Conservation (phyloP, 2,888 invertebrate genomes). For the Endotricha flammealis region DNA sequence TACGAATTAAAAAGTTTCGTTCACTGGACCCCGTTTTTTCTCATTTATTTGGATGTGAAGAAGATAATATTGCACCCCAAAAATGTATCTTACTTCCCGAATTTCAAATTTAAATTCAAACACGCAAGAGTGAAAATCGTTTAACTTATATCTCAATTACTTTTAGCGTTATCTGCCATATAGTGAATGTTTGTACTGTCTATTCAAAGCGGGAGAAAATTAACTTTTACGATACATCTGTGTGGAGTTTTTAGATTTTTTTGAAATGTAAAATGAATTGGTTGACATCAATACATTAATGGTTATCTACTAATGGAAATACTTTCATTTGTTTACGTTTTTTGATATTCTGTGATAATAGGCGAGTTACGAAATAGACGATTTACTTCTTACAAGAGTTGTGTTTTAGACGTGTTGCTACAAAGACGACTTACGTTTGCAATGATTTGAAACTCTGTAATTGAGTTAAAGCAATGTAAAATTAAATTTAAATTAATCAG, state of each 20-base stretch:
- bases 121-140: conserved; percentile 34
- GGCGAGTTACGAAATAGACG: too few species aligned
- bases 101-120: conserved; percentile 23
- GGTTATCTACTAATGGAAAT: conserved; percentile 27
- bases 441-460: too few species aligned
- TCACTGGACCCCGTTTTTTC: conserved; percentile 69
- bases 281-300: conserved; percentile 11
- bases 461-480: too few species aligned
- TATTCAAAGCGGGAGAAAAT: conserved; percentile 57
- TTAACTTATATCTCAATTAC: conserved; percentile 48
- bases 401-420: too few species aligned
- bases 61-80: conserved; percentile 71
- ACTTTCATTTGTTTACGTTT: too few species aligned
- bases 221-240: conserved; percentile 49
- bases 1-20: conserved; percentile 77
- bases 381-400: too few species aligned
- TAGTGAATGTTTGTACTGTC: conserved; percentile 57
- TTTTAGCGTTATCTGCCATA: conserved; percentile 66
- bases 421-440: too few species aligned
- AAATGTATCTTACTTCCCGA: conserved; percentile 27
- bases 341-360: too few species aligned
- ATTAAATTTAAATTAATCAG: too few species aligned
- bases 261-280: conserved; percentile 29
- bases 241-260: conserved; percentile 18
- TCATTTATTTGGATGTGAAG: conserved; percentile 68